These are phyloP conservation scores for Calliscelio sp. DNA, from an alignment of 2,888 invertebrate genomes.

Conservation along the genomic window DNA sequence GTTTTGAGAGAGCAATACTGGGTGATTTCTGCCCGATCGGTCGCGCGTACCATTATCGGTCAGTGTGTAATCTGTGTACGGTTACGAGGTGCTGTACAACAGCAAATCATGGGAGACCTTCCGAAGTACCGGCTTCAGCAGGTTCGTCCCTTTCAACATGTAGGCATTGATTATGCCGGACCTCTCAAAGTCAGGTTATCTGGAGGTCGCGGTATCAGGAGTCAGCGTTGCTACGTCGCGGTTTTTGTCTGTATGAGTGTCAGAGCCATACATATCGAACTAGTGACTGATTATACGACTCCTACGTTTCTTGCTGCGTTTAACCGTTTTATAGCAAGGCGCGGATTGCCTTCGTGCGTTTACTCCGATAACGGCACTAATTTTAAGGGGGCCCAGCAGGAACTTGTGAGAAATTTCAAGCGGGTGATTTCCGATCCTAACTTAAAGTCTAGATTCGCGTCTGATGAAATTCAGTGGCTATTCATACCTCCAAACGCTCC, in stretches of 20 bases:
- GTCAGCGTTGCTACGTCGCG: not conserved
- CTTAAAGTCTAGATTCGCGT: not conserved
- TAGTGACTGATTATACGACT: not conserved
- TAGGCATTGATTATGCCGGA: not conserved
- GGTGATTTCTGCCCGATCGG: not conserved
- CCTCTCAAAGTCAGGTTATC: not conserved
- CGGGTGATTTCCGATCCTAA: not conserved
- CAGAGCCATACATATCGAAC: not conserved
- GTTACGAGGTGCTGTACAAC: not conserved
- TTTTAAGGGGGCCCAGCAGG: not conserved
- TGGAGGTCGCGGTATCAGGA: not conserved
- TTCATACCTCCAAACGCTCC: not conserved
- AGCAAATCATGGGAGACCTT: not conserved
- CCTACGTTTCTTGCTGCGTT: not conserved
- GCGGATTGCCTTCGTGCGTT: not conserved
- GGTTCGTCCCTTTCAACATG: not conserved
- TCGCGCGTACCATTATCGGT: not conserved
- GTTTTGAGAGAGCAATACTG: constrained; percentile 27
- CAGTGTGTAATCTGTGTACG: not conserved
- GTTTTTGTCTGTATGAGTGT: not conserved
- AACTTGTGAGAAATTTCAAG: not conserved
- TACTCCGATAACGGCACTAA: not conserved
- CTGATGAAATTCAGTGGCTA: not conserved
- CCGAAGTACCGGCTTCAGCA: not conserved
- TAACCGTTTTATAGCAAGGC: not conserved